Evolutionary conservation across 2,888 invertebrate genomes (phyloP), one percentile per base, ranked within the genome.

Genomic region (Nomada goodeniana): DNA sequence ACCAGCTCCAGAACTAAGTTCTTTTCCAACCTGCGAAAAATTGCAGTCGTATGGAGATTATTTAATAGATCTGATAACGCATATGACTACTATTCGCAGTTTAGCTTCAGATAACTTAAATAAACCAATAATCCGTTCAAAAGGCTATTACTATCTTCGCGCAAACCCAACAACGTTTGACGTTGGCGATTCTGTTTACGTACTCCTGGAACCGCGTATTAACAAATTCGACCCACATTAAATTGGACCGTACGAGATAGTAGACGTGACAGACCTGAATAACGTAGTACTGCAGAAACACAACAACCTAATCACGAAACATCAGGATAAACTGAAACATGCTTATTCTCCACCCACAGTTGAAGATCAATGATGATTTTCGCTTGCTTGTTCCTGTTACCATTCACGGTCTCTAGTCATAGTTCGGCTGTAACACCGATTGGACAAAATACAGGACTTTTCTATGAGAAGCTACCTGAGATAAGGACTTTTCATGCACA

Each of bases 191-290:
- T 52, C 9, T 15, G 47, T 47, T 47, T 47, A 47, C 47, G 47
- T 47, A 11, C 47, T 11, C 11, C 9, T 11, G 47, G 47, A 47
- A 47, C 47, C n/a, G n/a, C n/a, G n/a, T n/a, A n/a, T n/a, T n/a
- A n/a, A n/a, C n/a, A n/a, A n/a, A n/a, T n/a, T n/a, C 47, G 50
- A 50, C 13, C 64, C 64, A 5, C 64, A 64, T 26, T 64, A 64
- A 18, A 50, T 23, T 15, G 64, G 64, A 26, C 64, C 64, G 18
- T 50, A 50, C 26, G 23, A 64, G 26, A 52, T 64, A 64, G 9
- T 64, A 50, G 50, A 64, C 26, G 26, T 26, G 26, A 64, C 64
- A 5, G 50, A 50, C 4, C 15, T 50, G 9, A 23, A 64, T 18
- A 64, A 64, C 23, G 50, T 50, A 13, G 64, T 50, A 11, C 18